phyloP scores from a whole-genome alignment of 2,797 vertebrate species.

The Coregonus ussuriensis region DNA sequence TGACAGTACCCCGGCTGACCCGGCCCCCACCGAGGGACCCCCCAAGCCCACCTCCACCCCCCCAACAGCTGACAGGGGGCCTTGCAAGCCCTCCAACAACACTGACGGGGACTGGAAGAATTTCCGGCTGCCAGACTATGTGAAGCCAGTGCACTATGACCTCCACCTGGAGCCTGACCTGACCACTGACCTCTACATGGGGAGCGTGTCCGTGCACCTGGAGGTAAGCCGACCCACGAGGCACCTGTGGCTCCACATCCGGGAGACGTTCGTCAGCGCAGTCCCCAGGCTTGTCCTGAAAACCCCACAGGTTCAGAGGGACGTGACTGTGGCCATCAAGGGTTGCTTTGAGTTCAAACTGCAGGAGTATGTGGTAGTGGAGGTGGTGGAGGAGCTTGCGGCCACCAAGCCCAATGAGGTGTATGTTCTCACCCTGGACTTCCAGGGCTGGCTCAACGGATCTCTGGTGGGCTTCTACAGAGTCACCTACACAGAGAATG shows the following conservation, averaged over 20 bases:
- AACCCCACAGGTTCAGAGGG: constrained; percentile 14
- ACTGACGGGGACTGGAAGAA: constrained; percentile 79
- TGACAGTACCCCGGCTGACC: constrained; percentile 31
- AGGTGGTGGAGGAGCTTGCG: constrained; percentile 69
- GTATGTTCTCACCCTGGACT: constrained; percentile 85
- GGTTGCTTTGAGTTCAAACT: constrained; percentile 83
- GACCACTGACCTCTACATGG: constrained; percentile 79
- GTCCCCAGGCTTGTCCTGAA: constrained; percentile 55
- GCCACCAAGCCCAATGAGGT: constrained; percentile 28
- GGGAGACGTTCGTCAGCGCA: constrained; percentile 81
- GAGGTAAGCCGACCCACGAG: constrained; percentile 65
- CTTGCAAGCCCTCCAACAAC: constrained; percentile 77
- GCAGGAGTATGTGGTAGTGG: constrained; percentile 88
- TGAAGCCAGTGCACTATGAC: constrained; percentile 86
- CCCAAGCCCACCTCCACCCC: constrained; percentile 29
- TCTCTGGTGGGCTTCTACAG: constrained; percentile 95
- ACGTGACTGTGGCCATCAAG: constrained; percentile 61
- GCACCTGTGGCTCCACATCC: constrained; percentile 90
- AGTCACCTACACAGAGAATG: constrained; percentile 84
- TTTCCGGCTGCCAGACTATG: constrained; percentile 84
- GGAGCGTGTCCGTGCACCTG: constrained; percentile 80
- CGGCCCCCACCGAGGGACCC: constrained; percentile 35
- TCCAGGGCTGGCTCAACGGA: constrained; percentile 87
- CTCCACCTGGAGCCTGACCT: constrained; percentile 85
- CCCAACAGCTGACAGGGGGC: constrained; percentile 44